Percentiles rank a stretch among this genome's conserved stretches.
Conservation (phyloP, 2,888 invertebrate genomes). For the Acronicta aceris region DNA sequence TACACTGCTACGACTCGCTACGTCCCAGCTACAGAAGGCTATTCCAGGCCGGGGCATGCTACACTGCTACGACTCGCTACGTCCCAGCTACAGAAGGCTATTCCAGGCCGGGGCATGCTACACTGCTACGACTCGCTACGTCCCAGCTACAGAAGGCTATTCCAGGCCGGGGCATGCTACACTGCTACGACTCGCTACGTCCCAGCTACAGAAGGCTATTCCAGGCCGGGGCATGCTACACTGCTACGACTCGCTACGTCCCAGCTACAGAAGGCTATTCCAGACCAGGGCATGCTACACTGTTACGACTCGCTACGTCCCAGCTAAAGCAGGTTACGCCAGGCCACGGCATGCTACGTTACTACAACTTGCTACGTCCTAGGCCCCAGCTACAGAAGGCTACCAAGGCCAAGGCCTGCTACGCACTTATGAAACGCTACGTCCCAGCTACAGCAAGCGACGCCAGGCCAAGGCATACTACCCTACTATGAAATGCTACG, state of each 20-base stretch:
- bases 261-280: no score
- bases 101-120: no score
- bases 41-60: not conserved
- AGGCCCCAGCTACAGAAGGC: not conserved
- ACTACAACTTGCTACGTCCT: not conserved
- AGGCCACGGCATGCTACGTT: no score
- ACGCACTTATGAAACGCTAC: not conserved
- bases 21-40: not conserved
- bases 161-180: not conserved
- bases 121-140: no score
- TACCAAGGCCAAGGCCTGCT: not conserved
- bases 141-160: no score
- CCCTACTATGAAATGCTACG: not conserved
- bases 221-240: not conserved
- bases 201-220: not conserved
- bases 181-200: not conserved
- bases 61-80: not conserved
- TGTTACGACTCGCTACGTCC: no score
- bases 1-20: not conserved
- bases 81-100: no score
- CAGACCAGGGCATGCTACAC: no score
- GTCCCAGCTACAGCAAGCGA: no score
- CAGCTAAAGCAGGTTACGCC: no score
- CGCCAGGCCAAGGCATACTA: not conserved
- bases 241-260: no score